Evolutionary conservation across 1,140 invertebrate species (phyloP).

Genomic region (Drosophila kepulauana): DNA sequence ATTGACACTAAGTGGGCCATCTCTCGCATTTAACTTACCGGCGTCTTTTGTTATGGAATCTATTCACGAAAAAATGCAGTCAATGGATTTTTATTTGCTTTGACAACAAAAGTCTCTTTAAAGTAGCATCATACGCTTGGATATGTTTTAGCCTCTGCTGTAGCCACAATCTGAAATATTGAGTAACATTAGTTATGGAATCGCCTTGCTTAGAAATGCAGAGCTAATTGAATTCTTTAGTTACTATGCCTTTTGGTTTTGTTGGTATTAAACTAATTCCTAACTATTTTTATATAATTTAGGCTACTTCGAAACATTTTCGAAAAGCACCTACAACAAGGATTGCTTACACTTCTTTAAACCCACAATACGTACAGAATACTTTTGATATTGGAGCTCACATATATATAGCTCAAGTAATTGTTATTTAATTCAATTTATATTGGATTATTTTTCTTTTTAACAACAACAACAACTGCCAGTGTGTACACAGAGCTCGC

Average conservation of each 20-base stretch:
- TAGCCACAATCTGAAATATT: constrained; percentile 4
- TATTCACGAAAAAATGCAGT: constrained; percentile 25
- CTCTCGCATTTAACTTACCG: constrained; percentile 28
- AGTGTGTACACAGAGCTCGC: constrained; percentile 19
- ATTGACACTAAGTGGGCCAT: constrained; percentile 38
- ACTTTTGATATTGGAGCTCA: not conserved
- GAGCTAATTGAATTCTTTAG: not conserved
- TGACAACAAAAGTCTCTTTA: constrained; percentile 4
- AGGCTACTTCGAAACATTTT: not conserved
- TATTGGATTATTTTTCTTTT: constrained; percentile 44
- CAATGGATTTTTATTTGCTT: constrained; percentile 10
- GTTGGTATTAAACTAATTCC: not conserved
- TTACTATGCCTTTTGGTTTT: not conserved
- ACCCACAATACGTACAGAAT: not conserved
- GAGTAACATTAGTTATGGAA: not conserved
- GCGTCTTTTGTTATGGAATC: constrained; percentile 26
- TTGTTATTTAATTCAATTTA: constrained; percentile 14
- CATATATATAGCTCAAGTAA: constrained; percentile 14
- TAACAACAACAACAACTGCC: constrained; percentile 28
- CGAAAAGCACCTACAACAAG: not conserved
- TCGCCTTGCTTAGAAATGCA: not conserved
- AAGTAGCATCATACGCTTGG: constrained; percentile 18
- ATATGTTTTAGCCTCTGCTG: not conserved
- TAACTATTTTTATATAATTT: constrained; percentile 33
- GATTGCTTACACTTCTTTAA: not conserved